These are phyloP conservation scores for Hypena proboscidalis DNA, from an alignment of 2,888 invertebrate genomes.

Conservation along the genomic window DNA sequence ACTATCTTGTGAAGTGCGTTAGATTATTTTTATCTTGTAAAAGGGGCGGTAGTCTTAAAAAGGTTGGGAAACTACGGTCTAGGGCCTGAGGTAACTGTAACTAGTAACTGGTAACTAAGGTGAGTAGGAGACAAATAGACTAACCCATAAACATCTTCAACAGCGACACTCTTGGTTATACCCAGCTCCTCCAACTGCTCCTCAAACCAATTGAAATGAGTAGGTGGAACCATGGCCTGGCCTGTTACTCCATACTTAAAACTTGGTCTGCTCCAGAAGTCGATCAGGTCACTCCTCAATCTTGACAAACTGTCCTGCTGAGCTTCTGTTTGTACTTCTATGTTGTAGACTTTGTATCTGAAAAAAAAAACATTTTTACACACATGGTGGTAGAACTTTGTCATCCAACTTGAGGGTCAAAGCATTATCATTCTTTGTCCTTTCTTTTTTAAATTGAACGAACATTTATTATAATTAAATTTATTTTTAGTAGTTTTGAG, in stretches of 20 bases:
- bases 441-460: too few relatives aligned
- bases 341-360: constrained; percentile 68
- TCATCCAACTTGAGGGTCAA: too few relatives aligned
- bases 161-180: constrained; percentile 50
- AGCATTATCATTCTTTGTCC: too few relatives aligned
- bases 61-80: too few relatives aligned
- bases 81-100: too few relatives aligned
- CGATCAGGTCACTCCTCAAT: constrained; percentile 59
- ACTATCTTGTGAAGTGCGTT: too few relatives aligned
- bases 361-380: constrained; percentile 9
- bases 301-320: constrained; percentile 50
- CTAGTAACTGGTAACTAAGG: too few relatives aligned
- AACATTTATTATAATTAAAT: too few relatives aligned
- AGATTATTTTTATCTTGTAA: too few relatives aligned
- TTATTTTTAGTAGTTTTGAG: too few relatives aligned
- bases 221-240: constrained; percentile 66
- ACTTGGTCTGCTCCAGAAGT: constrained; percentile 64
- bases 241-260: constrained; percentile 55
- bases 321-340: constrained; percentile 45
- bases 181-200: constrained; percentile 50
- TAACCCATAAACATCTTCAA: constrained; percentile 68
- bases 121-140: constrained; percentile 29
- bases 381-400: background rate
- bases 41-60: too few relatives aligned
- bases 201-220: constrained; percentile 66